Percentiles rank a stretch among this genome's conserved stretches.
Conservation (phyloP, 2,888 invertebrate species). For the Nephrotoma flavescens region DNA sequence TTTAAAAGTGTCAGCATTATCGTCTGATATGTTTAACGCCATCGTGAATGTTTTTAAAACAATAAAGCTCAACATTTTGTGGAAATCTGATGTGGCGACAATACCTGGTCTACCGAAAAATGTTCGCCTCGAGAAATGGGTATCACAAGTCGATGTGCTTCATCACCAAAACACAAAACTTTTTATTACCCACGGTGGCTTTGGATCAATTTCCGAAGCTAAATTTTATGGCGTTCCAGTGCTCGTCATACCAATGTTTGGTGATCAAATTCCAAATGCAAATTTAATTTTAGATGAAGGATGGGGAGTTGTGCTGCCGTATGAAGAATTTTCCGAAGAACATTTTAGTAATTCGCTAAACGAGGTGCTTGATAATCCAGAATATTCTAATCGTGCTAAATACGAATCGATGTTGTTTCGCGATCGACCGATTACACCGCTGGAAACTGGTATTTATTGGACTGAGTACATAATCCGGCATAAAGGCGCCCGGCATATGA, state of each 20-base stretch:
- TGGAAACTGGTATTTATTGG: slow-evolving; percentile 36
- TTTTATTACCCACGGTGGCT: slow-evolving; percentile 34
- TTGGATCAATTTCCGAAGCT: slow-evolving; percentile 33
- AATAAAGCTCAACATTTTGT: slow-evolving; percentile 34
- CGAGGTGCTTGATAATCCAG: slow-evolving; percentile 11
- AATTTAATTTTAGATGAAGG: slow-evolving; percentile 29
- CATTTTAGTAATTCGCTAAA: slow-evolving; percentile 17
- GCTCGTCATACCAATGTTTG: slow-evolving; percentile 32
- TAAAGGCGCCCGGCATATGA: slow-evolving; percentile 32
- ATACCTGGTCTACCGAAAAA: slow-evolving; percentile 24
- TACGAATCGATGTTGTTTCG: slow-evolving; percentile 29
- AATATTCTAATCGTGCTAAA: slow-evolving; percentile 18
- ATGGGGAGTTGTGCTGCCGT: slow-evolving; percentile 27
- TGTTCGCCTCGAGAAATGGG: slow-evolving; percentile 35
- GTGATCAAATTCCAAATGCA: slow-evolving; percentile 34
- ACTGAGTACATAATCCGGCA: slow-evolving; percentile 35
- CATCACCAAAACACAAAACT: slow-evolving; percentile 32
- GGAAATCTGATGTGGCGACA: slow-evolving; percentile 35
- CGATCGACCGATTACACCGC: slow-evolving; percentile 32
- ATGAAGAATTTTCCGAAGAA: slow-evolving; percentile 22
- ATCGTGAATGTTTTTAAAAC: slow-evolving; percentile 27
- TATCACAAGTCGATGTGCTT: slow-evolving; percentile 38
- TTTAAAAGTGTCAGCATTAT: slow-evolving; percentile 21
- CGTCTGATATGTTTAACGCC: slow-evolving; percentile 9
- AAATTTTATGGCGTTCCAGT: slow-evolving; percentile 32